Percentiles rank a stretch among this genome's conserved stretches.
Conservation (phyloP, 2,888 invertebrate species). For the Erpobdella octoculata region DNA sequence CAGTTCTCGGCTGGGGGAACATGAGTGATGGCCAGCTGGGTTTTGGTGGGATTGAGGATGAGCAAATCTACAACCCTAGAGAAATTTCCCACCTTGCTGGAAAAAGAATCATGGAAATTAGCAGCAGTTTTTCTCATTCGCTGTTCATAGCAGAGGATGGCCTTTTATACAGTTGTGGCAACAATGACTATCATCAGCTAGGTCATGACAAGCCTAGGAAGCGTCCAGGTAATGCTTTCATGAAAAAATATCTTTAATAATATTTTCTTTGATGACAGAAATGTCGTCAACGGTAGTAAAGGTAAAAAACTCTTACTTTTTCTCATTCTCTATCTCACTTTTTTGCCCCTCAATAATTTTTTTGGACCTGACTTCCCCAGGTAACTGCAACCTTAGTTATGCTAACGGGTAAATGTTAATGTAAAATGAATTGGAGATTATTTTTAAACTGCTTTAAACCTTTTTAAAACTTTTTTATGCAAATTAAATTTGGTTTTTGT, state of each 20-base stretch:
- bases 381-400: too few species aligned
- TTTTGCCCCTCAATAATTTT: too few species aligned
- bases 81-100: constrained; percentile 46
- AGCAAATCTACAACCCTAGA: constrained; percentile 57
- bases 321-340: background rate
- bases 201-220: constrained; percentile 59
- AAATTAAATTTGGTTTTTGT: too few species aligned
- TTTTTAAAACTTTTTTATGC: too few species aligned
- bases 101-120: constrained; percentile 50
- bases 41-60: constrained; percentile 68
- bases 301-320: background rate
- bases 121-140: constrained; percentile 76
- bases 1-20: constrained; percentile 34
- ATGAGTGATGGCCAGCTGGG: constrained; percentile 66
- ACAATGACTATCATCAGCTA: constrained; percentile 82
- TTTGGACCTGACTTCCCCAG: too few species aligned
- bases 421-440: too few species aligned
- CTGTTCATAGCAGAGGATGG: constrained; percentile 70
- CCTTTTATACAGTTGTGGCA: constrained; percentile 79
- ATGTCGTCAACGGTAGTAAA: background rate
- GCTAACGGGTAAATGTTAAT: too few species aligned
- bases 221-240: constrained; percentile 26
- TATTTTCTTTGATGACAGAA: too few species aligned
- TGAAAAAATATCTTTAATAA: too few species aligned
- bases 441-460: too few species aligned